Base-by-base conservation (phyloP, 2,113 vertebrate genomes). In the Struthidea cinerea region DNA sequence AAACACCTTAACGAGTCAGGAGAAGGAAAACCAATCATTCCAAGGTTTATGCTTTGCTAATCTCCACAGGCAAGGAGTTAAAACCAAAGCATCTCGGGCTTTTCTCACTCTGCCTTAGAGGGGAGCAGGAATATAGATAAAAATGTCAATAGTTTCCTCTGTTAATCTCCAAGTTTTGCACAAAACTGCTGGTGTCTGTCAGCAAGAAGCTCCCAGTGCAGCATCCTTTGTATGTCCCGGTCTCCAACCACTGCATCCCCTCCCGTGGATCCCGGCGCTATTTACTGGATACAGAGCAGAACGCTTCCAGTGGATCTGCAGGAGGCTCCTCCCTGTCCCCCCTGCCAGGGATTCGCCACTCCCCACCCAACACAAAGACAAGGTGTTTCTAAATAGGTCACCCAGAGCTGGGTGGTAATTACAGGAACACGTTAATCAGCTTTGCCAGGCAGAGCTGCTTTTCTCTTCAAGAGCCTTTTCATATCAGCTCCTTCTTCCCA, bases 351-450 rank as follows among this genome's bases (percentile, higher is more conserved):
- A 49, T 44, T n/a, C 75, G 18, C 30, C 33, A 3, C 35, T 50
- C 60, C 33, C 84, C 73, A 24, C 3, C 3, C 42, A 64, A 20
- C 83, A 97, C 83, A 85, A 89, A 97, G 78, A 65, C 87, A 87
- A 90, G 68, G 92, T 90, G 75, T 33, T 95, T 88, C n/a, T 85
- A 96, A 94, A 86, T 59, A 92, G 94, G 93, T 84, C 93, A 95
- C 80, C 24, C 61, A 60, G 70, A 74, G 82, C 85, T 73, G 92
- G 76, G 42, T 79, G 83, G 80, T 96, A 96, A 97, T 93, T 95
- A 97, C 93, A 84, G 89, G 60, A 83, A 70, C 83, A 52, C 37
- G 3, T 71, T 95, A 94, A 97, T 96, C 90, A 91, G 95, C 91
- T 96, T 91, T 77, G 81, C 30, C 63, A 83, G 73, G 80, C 84